Conservation (phyloP, 2,797 vertebrate genomes). For the Spatula clypeata region DNA sequence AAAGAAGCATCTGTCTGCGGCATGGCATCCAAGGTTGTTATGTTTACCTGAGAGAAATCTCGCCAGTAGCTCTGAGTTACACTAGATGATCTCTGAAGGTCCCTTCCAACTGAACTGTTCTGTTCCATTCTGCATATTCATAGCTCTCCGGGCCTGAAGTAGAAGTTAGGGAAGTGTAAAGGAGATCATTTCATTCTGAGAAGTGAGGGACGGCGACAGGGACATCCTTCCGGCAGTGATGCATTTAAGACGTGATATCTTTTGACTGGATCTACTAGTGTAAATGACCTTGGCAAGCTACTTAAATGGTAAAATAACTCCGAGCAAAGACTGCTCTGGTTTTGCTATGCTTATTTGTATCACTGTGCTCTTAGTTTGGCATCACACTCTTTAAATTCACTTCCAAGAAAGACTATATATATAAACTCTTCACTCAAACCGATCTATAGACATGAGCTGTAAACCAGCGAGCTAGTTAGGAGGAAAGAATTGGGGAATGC, state of each 20-base stretch:
- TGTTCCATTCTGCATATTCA: background rate
- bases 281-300: conserved; percentile 48
- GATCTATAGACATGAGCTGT: background rate
- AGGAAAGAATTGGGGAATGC: background rate
- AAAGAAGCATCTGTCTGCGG: background rate
- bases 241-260: conserved; percentile 2
- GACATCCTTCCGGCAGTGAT: background rate
- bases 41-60: background rate
- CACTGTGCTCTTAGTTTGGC: background rate
- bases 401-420: background rate
- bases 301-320: conserved; percentile 41
- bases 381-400: background rate
- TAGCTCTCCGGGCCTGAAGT: background rate
- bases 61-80: background rate
- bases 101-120: no score
- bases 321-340: background rate
- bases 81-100: no score
- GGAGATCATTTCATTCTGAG: background rate
- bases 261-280: conserved; percentile 28
- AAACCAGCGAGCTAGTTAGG: background rate
- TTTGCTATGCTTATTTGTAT: background rate
- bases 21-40: background rate
- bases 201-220: background rate
- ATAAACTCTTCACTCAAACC: background rate
- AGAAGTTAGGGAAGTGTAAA: background rate